phyloP scores from a whole-genome alignment of 2,888 invertebrate species.

The Eudemis profundana region DNA sequence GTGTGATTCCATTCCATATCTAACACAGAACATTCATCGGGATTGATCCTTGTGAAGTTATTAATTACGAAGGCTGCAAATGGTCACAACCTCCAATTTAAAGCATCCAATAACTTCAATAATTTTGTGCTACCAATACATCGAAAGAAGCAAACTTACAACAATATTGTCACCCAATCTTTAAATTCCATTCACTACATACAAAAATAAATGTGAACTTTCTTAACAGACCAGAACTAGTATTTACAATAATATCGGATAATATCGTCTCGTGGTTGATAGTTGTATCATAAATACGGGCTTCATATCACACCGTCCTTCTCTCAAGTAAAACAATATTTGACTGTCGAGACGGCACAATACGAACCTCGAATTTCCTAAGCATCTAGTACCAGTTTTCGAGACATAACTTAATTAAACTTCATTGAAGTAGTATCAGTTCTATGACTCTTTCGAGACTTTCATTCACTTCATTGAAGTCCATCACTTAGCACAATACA shows the following conservation, averaged over 20 bases:
- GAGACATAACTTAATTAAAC: constrained; percentile 8
- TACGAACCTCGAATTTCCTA: too few species aligned
- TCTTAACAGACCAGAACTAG: constrained; percentile 20
- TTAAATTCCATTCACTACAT: constrained; percentile 22
- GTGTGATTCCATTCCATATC: neutral
- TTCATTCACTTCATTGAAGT: neutral
- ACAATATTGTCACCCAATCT: constrained; percentile 36
- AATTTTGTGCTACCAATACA: constrained; percentile 64
- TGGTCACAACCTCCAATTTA: constrained; percentile 73
- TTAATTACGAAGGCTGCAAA: constrained; percentile 34
- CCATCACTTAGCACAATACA: constrained; percentile 7
- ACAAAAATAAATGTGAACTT: constrained; percentile 40
- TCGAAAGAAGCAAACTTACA: constrained; percentile 24
- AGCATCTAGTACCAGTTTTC: neutral
- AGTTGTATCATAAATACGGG: too few species aligned
- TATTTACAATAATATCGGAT: constrained; percentile 39
- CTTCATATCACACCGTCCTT: too few species aligned
- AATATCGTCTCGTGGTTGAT: constrained; percentile 6
- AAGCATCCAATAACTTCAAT: constrained; percentile 56
- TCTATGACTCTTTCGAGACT: neutral
- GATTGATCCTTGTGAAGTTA: neutral
- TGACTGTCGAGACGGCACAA: too few species aligned
- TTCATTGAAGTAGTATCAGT: neutral
- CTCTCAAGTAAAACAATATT: too few species aligned
- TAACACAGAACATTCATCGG: neutral